These are phyloP conservation scores for Lasiurus cinereus DNA, from an alignment of 2,113 vertebrate species.

Conservation along the genomic window DNA sequence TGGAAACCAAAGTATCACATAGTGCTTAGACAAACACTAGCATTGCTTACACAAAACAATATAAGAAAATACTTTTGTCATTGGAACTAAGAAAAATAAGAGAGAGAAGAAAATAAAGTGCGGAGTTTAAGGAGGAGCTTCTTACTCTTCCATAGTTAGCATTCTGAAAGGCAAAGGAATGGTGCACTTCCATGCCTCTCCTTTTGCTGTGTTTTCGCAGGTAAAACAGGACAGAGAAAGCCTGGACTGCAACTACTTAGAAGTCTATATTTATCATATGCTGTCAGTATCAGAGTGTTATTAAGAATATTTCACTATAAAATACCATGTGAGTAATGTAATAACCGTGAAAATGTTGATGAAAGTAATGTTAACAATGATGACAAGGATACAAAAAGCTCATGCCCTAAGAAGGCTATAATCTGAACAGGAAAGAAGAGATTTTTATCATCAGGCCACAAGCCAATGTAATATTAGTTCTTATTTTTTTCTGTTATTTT, in stretches of 20 bases:
- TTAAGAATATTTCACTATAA: neutral
- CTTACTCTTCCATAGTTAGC: neutral
- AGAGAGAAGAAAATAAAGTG: neutral
- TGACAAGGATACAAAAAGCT: neutral
- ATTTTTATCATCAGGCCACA: constrained; percentile 16
- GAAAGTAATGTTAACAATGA: neutral
- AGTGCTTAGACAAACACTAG: neutral
- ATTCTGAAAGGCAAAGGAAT: constrained; percentile 16
- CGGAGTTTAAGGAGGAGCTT: neutral
- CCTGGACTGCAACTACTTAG: neutral
- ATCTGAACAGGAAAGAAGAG: neutral
- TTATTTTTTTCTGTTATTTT: constrained; percentile 11
- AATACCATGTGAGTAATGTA: neutral
- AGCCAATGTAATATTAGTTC: constrained; percentile 4
- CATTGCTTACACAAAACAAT: neutral
- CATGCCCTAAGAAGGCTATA: neutral
- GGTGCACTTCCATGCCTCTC: neutral
- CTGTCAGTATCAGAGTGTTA: neutral
- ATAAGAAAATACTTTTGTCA: neutral
- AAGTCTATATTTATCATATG: neutral
- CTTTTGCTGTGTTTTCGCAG: constrained; percentile 18
- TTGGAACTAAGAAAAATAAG: neutral
- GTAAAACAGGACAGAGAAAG: neutral
- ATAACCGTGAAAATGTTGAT: neutral
- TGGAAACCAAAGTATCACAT: neutral